These are phyloP conservation scores for Sebastes alutus DNA, from an alignment of 2,797 vertebrate species.

Conservation along the genomic window DNA sequence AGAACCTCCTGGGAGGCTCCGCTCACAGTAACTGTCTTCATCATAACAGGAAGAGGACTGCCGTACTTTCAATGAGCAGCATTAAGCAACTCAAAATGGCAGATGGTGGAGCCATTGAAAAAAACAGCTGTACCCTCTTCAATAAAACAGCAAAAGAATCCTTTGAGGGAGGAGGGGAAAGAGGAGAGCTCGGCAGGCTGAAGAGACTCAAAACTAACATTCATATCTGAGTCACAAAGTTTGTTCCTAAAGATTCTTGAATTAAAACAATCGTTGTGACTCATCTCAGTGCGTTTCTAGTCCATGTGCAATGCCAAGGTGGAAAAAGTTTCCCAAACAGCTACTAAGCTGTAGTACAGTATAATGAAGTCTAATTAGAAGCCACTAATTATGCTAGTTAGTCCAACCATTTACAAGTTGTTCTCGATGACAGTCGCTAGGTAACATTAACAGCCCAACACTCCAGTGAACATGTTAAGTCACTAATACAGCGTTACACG, in stretches of 20 bases:
- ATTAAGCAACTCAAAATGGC: conserved; percentile 46
- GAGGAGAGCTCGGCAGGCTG: conserved; percentile 14
- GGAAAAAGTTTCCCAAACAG: not conserved
- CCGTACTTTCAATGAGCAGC: conserved; percentile 43
- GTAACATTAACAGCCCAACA: not conserved
- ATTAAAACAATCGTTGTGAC: not conserved
- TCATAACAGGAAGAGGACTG: conserved; percentile 53
- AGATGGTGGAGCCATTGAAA: conserved; percentile 63
- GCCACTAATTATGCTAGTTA: not conserved
- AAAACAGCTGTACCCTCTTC: conserved; percentile 68
- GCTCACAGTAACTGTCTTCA: conserved; percentile 17
- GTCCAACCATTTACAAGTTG: not conserved
- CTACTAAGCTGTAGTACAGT: not conserved
- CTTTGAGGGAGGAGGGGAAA: conserved; percentile 53
- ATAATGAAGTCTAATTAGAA: not conserved
- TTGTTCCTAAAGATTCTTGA: not conserved
- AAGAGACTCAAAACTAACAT: conserved; percentile 31
- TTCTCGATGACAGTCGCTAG: not conserved
- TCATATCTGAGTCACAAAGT: conserved; percentile 7
- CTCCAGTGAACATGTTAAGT: not conserved
- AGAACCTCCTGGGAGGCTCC: conserved; percentile 3
- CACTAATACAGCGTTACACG: not conserved
- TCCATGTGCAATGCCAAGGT: not conserved
- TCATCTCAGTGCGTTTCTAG: not conserved
- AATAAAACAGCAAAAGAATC: conserved; percentile 64